Evolutionary conservation across 2,888 invertebrate genomes (phyloP).

Genomic region (Amphipoea lucens): DNA sequence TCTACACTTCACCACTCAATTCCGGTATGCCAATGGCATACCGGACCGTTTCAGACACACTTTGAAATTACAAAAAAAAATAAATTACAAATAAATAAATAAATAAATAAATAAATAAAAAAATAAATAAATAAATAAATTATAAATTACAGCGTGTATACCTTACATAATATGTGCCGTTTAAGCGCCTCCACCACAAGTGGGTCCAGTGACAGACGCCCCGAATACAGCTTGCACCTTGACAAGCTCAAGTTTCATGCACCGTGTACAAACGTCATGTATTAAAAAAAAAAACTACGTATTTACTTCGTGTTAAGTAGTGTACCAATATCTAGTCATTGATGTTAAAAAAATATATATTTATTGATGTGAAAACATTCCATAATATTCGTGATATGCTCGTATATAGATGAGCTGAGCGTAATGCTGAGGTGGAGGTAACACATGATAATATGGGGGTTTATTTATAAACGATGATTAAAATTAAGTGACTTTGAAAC

Average conservation of each 20-base stretch:
- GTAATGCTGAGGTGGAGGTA: neutral
- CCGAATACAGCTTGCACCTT: neutral
- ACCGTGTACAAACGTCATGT: neutral
- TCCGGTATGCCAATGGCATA: too few species aligned
- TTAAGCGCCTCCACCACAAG: neutral
- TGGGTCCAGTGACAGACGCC: neutral
- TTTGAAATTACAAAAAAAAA: too few species aligned
- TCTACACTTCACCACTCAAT: too few species aligned
- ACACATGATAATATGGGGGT: neutral
- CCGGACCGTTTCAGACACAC: neutral
- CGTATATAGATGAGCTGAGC: neutral
- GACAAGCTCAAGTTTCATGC: neutral
- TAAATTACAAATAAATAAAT: too few species aligned
- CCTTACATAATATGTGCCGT: neutral
- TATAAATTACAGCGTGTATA: too few species aligned
- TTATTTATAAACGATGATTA: too few species aligned
- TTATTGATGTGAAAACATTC: conserved; percentile 25
- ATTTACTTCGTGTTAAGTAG: conserved; percentile 4
- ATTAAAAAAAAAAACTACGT: neutral
- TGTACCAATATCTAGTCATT: conserved; percentile 27
- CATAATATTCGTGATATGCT: conserved; percentile 1
- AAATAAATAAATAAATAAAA: too few species aligned
- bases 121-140: too few species aligned
- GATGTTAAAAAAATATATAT: conserved; percentile 7
- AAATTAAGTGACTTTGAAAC: too few species aligned